Evolutionary conservation across 2,113 vertebrate species (phyloP).

Genomic region (Xerus inauris): DNA sequence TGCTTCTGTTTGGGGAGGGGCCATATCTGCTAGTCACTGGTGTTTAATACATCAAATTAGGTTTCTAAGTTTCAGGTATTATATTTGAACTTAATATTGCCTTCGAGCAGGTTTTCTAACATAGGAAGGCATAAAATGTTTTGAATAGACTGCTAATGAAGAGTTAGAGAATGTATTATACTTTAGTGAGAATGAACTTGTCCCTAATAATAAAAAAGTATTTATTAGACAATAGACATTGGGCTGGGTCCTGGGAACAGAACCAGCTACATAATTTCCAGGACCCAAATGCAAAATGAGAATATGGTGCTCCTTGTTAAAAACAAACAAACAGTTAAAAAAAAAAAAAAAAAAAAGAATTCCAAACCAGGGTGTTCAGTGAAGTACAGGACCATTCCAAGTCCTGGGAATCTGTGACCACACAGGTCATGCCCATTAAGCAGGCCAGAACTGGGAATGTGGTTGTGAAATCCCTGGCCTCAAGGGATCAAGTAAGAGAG

Average conservation of each 20-base stretch:
- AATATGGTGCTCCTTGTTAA: neutral
- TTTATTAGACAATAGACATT: neutral
- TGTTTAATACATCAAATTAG: neutral
- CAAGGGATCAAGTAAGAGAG: neutral
- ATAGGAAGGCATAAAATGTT: neutral
- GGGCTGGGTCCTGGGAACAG: neutral
- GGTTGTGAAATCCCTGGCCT: neutral
- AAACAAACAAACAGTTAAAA: neutral
- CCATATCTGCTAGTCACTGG: neutral
- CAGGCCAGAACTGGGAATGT: neutral
- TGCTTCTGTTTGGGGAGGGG: neutral
- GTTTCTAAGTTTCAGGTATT: slow-evolving; percentile 22
- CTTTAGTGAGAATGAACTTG: slow-evolving; percentile 8
- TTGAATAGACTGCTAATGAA: neutral
- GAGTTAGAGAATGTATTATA: neutral
- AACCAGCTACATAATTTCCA: neutral
- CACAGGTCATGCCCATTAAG: neutral
- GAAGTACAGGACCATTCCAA: neutral
- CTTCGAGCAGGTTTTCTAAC: neutral
- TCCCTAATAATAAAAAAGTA: slow-evolving; percentile 16
- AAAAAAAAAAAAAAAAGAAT: neutral
- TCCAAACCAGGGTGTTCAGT: neutral
- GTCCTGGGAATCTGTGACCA: neutral
- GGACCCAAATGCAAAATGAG: neutral
- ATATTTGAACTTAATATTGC: neutral